A percentile compares a stretch with the other conserved stretches of the same genome.
Evolutionary conservation across 2,888 invertebrate genomes (phyloP).

Genomic region (Frankliniella fusca): DNA sequence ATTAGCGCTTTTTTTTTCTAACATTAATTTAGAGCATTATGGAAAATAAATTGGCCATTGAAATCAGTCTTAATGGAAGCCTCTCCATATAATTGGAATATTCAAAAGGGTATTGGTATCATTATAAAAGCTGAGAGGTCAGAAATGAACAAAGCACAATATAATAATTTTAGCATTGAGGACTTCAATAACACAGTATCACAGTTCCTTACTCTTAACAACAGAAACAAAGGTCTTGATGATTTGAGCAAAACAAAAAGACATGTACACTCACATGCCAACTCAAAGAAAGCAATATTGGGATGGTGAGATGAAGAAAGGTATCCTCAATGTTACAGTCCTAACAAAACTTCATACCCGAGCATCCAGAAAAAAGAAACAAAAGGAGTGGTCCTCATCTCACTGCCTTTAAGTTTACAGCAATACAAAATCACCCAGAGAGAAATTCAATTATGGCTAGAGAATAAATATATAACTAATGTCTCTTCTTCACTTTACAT

Average conservation of each 20-base stretch:
- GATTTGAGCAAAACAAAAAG: constrained; percentile 20
- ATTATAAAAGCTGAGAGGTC: constrained; percentile 1
- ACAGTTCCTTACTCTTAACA: constrained; percentile 23
- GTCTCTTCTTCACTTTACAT: constrained; percentile 11
- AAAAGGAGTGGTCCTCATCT: background rate
- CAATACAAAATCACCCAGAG: constrained; percentile 4
- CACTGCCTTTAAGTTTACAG: background rate
- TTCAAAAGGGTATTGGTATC: background rate
- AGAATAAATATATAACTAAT: constrained; percentile 9
- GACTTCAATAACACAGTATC: constrained; percentile 25
- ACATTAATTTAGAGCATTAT: constrained; percentile 22
- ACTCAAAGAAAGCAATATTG: background rate
- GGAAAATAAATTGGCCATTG: constrained; percentile 20
- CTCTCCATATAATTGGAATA: constrained; percentile 4
- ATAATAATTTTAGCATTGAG: background rate
- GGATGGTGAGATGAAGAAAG: constrained; percentile 1
- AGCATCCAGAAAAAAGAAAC: background rate
- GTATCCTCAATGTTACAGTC: background rate
- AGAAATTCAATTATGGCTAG: constrained; percentile 15
- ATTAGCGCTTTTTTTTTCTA: background rate
- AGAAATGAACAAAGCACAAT: constrained; percentile 25
- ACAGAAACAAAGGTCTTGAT: constrained; percentile 12
- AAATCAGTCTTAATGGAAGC: constrained; percentile 23
- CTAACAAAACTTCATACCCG: background rate
- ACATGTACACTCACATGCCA: constrained; percentile 1